A percentile compares a stretch with the other conserved stretches of the same genome.
Evolutionary conservation across 2,888 invertebrate species (phyloP).

Genomic region (Macrosiphum euphorbiae): DNA sequence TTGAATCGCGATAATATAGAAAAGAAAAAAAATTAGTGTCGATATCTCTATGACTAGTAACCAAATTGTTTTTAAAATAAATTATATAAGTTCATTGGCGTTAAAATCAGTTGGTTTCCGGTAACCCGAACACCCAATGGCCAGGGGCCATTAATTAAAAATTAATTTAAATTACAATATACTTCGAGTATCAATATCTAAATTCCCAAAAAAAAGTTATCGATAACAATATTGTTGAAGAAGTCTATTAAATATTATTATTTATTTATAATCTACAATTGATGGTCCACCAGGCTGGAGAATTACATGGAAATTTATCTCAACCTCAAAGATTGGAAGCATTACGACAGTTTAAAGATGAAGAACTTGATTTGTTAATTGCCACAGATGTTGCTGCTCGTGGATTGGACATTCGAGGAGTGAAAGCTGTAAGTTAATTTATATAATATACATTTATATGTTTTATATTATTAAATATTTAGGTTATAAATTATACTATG

Average conservation of each 20-base stretch:
- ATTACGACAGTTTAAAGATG: conserved; percentile 87
- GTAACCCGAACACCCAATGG: too few species aligned
- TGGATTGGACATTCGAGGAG: conserved; percentile 96
- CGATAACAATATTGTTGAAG: not conserved
- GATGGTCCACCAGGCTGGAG: conserved; percentile 75
- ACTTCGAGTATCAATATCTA: too few species aligned
- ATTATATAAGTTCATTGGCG: too few species aligned
- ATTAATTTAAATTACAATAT: too few species aligned
- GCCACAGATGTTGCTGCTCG: conserved; percentile 95
- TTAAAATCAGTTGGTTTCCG: too few species aligned
- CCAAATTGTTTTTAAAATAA: too few species aligned
- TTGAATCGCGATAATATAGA: too few species aligned
- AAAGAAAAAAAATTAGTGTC: too few species aligned
- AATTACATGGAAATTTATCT: conserved; percentile 96
- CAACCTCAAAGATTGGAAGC: conserved; percentile 95
- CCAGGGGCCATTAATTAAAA: too few species aligned
- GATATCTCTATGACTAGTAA: too few species aligned
- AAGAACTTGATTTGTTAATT: conserved; percentile 86
- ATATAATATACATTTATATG: not conserved
- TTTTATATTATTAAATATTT: conserved; percentile 41
- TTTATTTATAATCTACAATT: conserved; percentile 27
- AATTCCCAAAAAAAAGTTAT: too few species aligned
- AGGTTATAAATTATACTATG: conserved; percentile 94
- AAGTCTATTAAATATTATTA: not conserved
- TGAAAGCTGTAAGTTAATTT: conserved; percentile 81